Conservation (phyloP, 2,113 vertebrate species). For the Stegostoma tigrinum region DNA sequence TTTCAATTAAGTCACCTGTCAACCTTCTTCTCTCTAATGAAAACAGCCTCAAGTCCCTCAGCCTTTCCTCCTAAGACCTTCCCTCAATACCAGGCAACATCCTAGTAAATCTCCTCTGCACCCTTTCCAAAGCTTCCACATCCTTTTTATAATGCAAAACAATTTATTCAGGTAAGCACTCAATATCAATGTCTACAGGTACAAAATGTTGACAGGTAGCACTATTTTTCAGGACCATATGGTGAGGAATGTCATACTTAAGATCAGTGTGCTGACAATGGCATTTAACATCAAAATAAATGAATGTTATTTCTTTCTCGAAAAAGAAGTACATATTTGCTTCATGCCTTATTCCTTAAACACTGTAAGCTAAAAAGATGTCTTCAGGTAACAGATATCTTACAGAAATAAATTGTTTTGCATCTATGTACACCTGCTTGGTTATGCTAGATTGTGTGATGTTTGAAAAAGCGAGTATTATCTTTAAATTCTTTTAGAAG, state of each 20-base stretch:
- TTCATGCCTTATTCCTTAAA: not conserved
- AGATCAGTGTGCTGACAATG: not conserved
- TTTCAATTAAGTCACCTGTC: no score
- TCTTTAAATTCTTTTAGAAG: not conserved
- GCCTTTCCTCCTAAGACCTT: no score
- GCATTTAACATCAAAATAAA: not conserved
- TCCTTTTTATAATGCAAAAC: no score
- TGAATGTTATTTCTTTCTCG: not conserved
- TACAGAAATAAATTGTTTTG: not conserved
- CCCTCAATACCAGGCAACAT: no score
- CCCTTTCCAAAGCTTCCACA: no score
- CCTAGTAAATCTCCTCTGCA: no score
- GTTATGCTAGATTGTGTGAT: not conserved
- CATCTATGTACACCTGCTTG: not conserved
- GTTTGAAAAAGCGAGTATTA: not conserved
- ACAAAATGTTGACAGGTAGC: not conserved
- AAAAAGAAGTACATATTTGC: not conserved
- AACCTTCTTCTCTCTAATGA: no score
- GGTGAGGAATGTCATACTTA: not conserved
- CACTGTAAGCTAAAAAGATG: not conserved
- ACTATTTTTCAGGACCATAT: not conserved
- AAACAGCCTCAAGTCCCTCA: no score
- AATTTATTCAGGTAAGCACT: not conserved
- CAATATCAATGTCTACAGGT: not conserved
- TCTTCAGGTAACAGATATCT: not conserved